Conservation (phyloP, 1,140 invertebrate genomes). For the Melanaphis sacchari region DNA sequence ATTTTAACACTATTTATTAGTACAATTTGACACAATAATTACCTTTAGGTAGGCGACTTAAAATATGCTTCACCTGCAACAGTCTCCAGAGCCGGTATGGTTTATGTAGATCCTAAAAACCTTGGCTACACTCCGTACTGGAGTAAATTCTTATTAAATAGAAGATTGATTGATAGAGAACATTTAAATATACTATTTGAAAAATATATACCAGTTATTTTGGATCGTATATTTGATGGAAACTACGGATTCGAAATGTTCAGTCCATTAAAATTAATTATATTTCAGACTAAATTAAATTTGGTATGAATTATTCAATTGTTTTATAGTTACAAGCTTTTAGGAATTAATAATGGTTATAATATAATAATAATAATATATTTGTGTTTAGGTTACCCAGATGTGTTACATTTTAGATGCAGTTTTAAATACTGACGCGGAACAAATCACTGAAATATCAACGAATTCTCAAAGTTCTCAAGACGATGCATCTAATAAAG, state of each 20-base stretch:
- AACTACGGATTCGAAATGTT: slow-evolving; percentile 49
- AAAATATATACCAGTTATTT: slow-evolving; percentile 74
- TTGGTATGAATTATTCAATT: slow-evolving; percentile 69
- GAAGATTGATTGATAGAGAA: slow-evolving; percentile 63
- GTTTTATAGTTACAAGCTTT: neutral
- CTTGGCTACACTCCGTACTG: slow-evolving; percentile 86
- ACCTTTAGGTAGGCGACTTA: slow-evolving; percentile 77
- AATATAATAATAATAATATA: neutral
- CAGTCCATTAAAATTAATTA: slow-evolving; percentile 77
- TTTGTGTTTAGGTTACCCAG: slow-evolving; percentile 73
- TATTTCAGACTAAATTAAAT: slow-evolving; percentile 84
- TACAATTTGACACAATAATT: neutral
- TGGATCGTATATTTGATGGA: slow-evolving; percentile 79
- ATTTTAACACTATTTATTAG: neutral
- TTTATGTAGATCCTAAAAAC: slow-evolving; percentile 91
- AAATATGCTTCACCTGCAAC: slow-evolving; percentile 90
- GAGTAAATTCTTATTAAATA: slow-evolving; percentile 69
- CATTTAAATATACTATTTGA: slow-evolving; percentile 72
- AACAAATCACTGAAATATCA: slow-evolving; percentile 45
- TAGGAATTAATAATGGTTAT: neutral
- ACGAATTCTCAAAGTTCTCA: neutral
- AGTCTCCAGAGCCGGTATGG: slow-evolving; percentile 90
- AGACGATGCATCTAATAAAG: slow-evolving; percentile 58
- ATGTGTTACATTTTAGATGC: slow-evolving; percentile 82
- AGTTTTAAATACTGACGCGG: slow-evolving; percentile 65